Base-by-base conservation (phyloP, 2,888 invertebrate species). In the Lasioglossum figueresi region DNA sequence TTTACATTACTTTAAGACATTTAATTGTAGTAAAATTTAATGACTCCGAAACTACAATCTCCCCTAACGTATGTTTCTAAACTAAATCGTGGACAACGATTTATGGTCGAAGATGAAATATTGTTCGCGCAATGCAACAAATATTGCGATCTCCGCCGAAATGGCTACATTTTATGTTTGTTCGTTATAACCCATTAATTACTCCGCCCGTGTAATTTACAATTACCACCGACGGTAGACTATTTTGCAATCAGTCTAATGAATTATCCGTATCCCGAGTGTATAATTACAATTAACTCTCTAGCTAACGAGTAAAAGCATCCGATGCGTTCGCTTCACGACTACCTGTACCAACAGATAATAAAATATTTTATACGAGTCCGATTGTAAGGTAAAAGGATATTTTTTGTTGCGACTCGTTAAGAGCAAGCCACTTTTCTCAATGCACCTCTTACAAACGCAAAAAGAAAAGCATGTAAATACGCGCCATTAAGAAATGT, bases 241-340 rank as follows among this genome's bases (percentile, higher is more conserved):
- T 34, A 45, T 27, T 43, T 66, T n/a, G 48, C 31, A 43, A 63
- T 45, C 27, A 34, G 48, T 34, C 16, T 63, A 76, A 76, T 76
- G 63, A 76, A 76, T 76, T 76, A 66, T 19, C 43, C 16, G 66
- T 34, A 16, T 19, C 66, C 34, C 43, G 4, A 14, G 45, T 16
- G 31, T 66, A 31, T 76, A 66, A 76, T 76, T 66, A 66, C 66
- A 63, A 63, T 63, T 74, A 74, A 34, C 34, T 70, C 37, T 40
- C 40, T 48, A 73, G 52, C 34, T 66, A 66, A 34, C 66, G 34
- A 66, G 66, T 66, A 34, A 34, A 34, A 37, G 34, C 73, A 23
- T n/a, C 34, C 52, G 52, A 34, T 74, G n/a, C 73, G n/a, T 37
- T 34, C 48, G 6, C 34, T 74, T 52, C 31, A 16, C 73, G 14